A percentile compares a stretch with the other conserved stretches of the same genome.
phyloP scores from a whole-genome alignment of 2,888 invertebrate genomes.

The Hydrotaea diabolus region DNA sequence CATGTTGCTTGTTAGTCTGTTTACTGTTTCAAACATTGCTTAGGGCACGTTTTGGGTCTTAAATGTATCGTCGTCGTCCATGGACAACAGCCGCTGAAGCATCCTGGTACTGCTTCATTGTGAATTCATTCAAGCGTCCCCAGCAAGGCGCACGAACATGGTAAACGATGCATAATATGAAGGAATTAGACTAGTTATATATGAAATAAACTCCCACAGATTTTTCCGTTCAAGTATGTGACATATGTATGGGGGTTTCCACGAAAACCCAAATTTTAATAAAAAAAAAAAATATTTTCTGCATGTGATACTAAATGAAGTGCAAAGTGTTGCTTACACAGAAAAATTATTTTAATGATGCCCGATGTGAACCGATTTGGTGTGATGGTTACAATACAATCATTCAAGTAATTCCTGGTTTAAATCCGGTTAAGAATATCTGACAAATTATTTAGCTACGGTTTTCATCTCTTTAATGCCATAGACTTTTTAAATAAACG shows the following conservation, averaged over 20 bases:
- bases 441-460: too few species aligned
- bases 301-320: too few species aligned
- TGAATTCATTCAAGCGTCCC: slow-evolving; percentile 60
- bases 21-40: slow-evolving; percentile 43
- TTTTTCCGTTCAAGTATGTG: neutral
- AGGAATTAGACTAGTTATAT: slow-evolving; percentile 38
- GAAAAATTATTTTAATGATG: too few species aligned
- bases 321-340: too few species aligned
- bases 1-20: neutral
- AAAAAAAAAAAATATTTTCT: too few species aligned
- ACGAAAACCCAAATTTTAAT: neutral
- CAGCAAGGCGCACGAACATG: slow-evolving; percentile 67
- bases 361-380: too few species aligned
- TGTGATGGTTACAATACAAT: too few species aligned
- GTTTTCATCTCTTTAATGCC: too few species aligned
- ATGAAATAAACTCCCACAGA: slow-evolving; percentile 37
- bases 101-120: slow-evolving; percentile 8
- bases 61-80: slow-evolving; percentile 23
- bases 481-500: too few species aligned
- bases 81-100: slow-evolving; percentile 14
- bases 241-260: neutral
- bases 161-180: slow-evolving; percentile 58
- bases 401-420: too few species aligned
- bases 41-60: slow-evolving; percentile 67
- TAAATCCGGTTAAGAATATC: too few species aligned